Base-by-base conservation (phyloP, 2,113 vertebrate genomes). In the Circaetus cinerascens region DNA sequence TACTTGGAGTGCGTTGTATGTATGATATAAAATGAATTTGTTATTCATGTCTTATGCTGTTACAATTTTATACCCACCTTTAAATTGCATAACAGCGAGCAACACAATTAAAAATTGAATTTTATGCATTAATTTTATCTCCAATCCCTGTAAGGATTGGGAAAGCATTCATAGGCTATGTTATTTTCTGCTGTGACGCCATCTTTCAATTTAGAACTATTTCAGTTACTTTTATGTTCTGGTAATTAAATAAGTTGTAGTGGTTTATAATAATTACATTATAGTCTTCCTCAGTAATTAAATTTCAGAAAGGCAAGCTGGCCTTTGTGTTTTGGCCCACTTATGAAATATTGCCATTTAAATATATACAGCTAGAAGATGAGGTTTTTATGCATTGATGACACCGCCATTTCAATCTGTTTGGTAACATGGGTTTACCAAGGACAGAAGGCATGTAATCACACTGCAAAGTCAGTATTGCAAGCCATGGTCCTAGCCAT, bases 211-310 rank as follows among this genome's bases (percentile, higher is more conserved):
- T 95, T 76, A 95, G 63, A 93, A 64, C n/a, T 88, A 36, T 48
- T 67, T 91, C 88, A 64, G 41, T 90, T 94, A 43, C 23, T 89
- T 56, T 59, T 69, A 76, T 72, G 29, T 92, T 43, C 41, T 80
- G 30, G 72, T 75, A 94, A 81, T 84, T 26, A 78, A 95, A 86
- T 63, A 17, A 18, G 75, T 84, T 90, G 27, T 75, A 78, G 46
- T 51, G 18, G 0, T 94, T 96, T 96, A 95, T 41, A 59, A 34
- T 94, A 95, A 96, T 69, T 79, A 50, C 50, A 29, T 81, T 46
- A 27, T 79, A 93, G 60, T 93, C 60, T 92, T 93, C 19, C 45
- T 59, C 22, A 12, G 46, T 92, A 97, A 96, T 94, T 95, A 94
- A 48, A 78, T 26, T 19, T 82, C 67, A 62, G 32, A 96, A 94